phyloP scores from a whole-genome alignment of 2,888 invertebrate species.

The Cecidostiba fungosa region DNA sequence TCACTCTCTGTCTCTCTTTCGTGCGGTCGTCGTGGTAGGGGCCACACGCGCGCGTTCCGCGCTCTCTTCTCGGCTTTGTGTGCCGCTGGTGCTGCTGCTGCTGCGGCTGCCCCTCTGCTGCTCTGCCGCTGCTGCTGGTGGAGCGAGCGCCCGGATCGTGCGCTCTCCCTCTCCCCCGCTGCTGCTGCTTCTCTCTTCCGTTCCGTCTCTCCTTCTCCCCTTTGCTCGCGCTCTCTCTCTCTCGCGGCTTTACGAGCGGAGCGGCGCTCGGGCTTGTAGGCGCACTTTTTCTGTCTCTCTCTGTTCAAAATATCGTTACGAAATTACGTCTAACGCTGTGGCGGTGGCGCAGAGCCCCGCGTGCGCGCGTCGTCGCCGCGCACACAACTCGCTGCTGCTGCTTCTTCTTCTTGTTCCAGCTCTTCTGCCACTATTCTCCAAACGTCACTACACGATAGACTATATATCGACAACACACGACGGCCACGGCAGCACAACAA shows the following conservation, averaged over 20 bases:
- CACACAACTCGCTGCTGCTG: conserved; percentile 9
- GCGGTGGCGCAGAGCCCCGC: conserved; percentile 22
- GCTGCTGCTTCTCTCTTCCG: conserved; percentile 51
- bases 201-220: conserved; percentile 53
- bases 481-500: conserved; percentile 47
- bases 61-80: conserved; percentile 42
- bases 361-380: conserved; percentile 21
- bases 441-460: background rate
- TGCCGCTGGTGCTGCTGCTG: conserved; percentile 34
- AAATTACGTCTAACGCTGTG: conserved; percentile 30
- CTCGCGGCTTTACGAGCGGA: conserved; percentile 37
- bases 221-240: conserved; percentile 8
- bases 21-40: conserved; percentile 1
- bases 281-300: conserved; percentile 58
- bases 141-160: conserved; percentile 62
- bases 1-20: background rate
- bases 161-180: conserved; percentile 58
- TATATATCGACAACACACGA: background rate
- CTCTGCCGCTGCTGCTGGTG: conserved; percentile 28
- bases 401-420: background rate
- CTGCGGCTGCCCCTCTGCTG: conserved; percentile 52
- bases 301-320: conserved; percentile 4
- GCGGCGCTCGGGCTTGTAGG: conserved; percentile 48
- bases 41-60: conserved; percentile 39
- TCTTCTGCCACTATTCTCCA: background rate